Base-by-base conservation (phyloP, 2,888 invertebrate species). In the Oligia strigilis region DNA sequence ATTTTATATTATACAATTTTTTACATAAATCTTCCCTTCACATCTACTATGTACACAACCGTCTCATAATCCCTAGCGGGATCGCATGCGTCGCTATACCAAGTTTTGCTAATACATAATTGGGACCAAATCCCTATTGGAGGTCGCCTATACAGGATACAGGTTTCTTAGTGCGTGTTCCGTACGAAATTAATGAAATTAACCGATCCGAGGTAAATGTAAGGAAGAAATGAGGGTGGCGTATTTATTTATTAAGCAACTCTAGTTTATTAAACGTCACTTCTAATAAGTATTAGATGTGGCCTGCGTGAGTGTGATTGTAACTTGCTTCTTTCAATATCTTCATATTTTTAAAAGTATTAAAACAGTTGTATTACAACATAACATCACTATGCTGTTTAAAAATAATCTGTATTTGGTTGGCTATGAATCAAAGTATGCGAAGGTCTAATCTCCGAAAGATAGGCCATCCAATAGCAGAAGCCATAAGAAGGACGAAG, bases 71-170 rank as follows among this genome's bases (percentile, higher is more conserved):
- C 95, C 94, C 92, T 90, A 83, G 89, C 90, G 92, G 90, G 91
- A 90, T 92, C 89, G 92, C 94, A 93, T 93, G 94, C 92, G 92
- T 89, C 92, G 93, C 93, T 93, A 94, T 93, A 93, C 93, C 91
- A 95, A 96, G 95, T 95, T 96, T 94, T 92, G 92, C 93, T 94
- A 95, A 94, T 95, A 95, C 94, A 94, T 96, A 96, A 96, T 96
- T 96, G 96, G 96, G 94, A 94, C 94, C 93, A 96, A 95, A 95
- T 96, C 96, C 96, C 95, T 92, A 95, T 95, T 92, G 95, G 95
- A 93, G 92, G 92, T 92, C 91, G 88, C 90, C 91, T 92, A 91
- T 91, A 93, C 92, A 93, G 94, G 94, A 95, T 36, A 94, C 95
- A 93, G 93, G 93, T 93, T 93, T 93, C 94, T 94, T 93, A 93